Evolutionary conservation across 2,113 vertebrate species (phyloP).

Genomic region (Cromileptes altivelis): DNA sequence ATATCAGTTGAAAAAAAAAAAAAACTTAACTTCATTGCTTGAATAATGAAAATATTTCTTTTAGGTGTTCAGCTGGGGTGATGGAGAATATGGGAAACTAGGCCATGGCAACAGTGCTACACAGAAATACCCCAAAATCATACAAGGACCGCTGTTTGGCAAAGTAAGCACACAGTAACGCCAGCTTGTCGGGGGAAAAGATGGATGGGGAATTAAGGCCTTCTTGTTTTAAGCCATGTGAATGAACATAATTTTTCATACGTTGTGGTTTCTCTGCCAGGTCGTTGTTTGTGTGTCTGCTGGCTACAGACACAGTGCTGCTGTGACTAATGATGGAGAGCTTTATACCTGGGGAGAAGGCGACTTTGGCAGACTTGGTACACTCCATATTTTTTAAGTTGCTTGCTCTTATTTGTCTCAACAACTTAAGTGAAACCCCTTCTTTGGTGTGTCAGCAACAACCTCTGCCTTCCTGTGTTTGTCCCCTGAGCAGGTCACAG

Average conservation of each 20-base stretch:
- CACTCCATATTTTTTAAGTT: conserved; percentile 8
- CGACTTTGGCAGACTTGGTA: conserved; percentile 88
- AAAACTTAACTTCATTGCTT: neutral
- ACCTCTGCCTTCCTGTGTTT: neutral
- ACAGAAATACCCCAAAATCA: conserved; percentile 89
- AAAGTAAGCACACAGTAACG: conserved; percentile 74
- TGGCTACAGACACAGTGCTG: conserved; percentile 89
- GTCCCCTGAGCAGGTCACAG: conserved; percentile 81
- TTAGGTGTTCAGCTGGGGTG: conserved; percentile 88
- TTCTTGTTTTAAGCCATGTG: neutral
- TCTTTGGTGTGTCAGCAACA: neutral
- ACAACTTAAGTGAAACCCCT: neutral
- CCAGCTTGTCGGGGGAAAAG: neutral
- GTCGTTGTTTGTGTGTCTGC: conserved; percentile 88
- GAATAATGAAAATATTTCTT: conserved; percentile 5
- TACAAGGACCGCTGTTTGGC: conserved; percentile 84
- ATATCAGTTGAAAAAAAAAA: neutral
- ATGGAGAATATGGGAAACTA: conserved; percentile 88
- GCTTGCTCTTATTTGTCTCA: neutral
- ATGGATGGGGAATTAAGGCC: neutral
- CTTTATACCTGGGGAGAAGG: conserved; percentile 89
- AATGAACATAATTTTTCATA: neutral
- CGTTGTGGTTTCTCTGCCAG: conserved; percentile 59
- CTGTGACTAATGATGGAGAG: conserved; percentile 87
- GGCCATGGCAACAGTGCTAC: conserved; percentile 89